Evolutionary conservation across 2,888 invertebrate genomes (phyloP).

Genomic region (Cremastobaeus sp.): DNA sequence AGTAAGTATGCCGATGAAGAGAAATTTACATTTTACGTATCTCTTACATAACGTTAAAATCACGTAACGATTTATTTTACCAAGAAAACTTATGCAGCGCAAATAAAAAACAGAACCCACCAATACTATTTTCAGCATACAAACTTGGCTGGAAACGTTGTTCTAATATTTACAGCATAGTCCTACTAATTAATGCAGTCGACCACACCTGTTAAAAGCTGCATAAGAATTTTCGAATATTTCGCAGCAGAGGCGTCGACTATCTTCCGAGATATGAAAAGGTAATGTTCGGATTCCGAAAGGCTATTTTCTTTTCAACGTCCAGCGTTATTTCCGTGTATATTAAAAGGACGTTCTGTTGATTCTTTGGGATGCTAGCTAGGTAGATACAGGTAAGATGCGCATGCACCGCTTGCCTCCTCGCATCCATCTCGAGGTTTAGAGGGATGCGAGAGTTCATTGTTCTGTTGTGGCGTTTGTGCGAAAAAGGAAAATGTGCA

Average conservation of each 20-base stretch:
- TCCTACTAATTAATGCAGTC: slow-evolving; percentile 29
- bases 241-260: not conserved
- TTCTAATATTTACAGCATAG: slow-evolving; percentile 19
- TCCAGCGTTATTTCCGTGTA: slow-evolving; percentile 6
- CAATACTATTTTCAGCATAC: no score
- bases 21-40: no score
- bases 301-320: not conserved
- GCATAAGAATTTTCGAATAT: not conserved
- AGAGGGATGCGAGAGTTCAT: slow-evolving; percentile 44
- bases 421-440: slow-evolving; percentile 45
- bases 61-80: no score
- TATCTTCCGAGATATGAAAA: no score
- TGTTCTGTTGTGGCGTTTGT: slow-evolving; percentile 38
- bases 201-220: slow-evolving; percentile 38
- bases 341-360: slow-evolving; percentile 14
- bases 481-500: slow-evolving; percentile 32
- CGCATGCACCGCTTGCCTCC: slow-evolving; percentile 43
- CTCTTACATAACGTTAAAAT: no score
- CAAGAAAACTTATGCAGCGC: no score
- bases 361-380: slow-evolving; percentile 22
- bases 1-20: no score
- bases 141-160: no score
- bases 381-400: slow-evolving; percentile 44
- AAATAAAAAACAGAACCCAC: no score
- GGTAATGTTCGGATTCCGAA: not conserved